phyloP scores from a whole-genome alignment of 2,888 invertebrate genomes.

The Mimumesa dahlbomi region DNA sequence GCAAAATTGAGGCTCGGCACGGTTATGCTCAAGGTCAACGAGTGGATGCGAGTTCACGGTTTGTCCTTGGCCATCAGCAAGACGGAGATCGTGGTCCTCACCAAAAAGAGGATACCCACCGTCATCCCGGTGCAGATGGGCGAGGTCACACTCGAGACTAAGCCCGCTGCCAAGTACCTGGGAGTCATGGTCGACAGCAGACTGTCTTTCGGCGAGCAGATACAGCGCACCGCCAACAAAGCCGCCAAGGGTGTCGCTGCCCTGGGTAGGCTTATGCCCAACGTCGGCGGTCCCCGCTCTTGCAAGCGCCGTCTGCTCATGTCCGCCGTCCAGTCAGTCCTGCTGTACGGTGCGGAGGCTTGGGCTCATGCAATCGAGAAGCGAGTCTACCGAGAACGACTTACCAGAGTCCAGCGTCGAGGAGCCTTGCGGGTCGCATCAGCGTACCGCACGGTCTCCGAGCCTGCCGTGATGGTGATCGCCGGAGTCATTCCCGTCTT shows the following conservation, averaged over 20 bases:
- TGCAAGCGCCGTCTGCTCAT: constrained; percentile 21
- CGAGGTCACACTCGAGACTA: not conserved
- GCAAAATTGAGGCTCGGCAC: not conserved
- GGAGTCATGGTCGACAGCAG: not conserved
- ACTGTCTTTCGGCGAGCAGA: not conserved
- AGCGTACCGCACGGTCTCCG: not conserved
- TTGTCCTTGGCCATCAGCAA: not conserved
- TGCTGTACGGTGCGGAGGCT: constrained; percentile 24
- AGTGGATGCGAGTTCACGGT: not conserved
- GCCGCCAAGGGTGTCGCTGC: constrained; percentile 8
- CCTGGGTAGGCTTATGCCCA: constrained; percentile 26
- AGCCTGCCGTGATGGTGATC: not conserved
- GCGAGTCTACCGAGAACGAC: too few relatives aligned
- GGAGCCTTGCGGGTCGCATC: not conserved
- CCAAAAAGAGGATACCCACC: not conserved
- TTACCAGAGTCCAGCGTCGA: too few relatives aligned
- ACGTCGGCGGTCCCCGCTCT: constrained; percentile 20
- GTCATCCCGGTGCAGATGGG: not conserved
- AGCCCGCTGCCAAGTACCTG: not conserved
- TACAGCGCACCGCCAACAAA: not conserved
- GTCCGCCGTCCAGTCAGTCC: constrained; percentile 21
- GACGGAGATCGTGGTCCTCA: not conserved
- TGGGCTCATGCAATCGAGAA: constrained; percentile 21
- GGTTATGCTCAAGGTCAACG: too few relatives aligned
- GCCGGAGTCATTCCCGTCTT: not conserved